These are phyloP conservation scores for Megaceryle torquata DNA, from an alignment of 2,113 vertebrate genomes.

Conservation along the genomic window DNA sequence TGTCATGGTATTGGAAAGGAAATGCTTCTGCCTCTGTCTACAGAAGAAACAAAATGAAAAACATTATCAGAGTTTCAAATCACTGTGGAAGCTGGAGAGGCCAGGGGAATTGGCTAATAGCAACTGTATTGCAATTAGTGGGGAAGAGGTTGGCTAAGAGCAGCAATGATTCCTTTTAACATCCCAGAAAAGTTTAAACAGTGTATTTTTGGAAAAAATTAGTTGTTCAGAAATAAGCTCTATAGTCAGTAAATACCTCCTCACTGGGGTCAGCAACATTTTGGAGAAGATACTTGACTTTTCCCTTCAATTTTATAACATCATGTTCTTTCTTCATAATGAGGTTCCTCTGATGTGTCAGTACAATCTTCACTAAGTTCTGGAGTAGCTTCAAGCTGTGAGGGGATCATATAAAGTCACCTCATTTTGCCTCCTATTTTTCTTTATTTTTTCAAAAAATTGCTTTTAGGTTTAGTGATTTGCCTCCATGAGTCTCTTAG, in stretches of 20 bases:
- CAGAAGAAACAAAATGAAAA: background rate
- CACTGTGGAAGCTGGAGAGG: background rate
- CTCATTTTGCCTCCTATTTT: background rate
- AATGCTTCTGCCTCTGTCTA: slow-evolving; percentile 32
- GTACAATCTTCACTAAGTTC: background rate
- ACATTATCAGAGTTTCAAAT: slow-evolving; percentile 14
- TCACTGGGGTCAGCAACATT: background rate
- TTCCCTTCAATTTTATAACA: background rate
- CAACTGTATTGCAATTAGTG: background rate
- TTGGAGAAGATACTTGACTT: background rate
- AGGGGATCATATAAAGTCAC: background rate
- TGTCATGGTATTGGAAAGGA: slow-evolving; percentile 20
- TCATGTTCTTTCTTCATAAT: background rate
- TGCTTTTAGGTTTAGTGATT: background rate
- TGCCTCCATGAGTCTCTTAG: background rate
- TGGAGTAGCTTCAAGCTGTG: background rate
- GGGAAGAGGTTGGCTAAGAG: background rate
- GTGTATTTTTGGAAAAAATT: background rate
- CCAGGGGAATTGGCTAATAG: background rate
- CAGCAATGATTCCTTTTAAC: background rate
- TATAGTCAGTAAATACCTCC: background rate
- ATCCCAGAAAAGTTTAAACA: background rate
- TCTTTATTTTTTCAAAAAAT: background rate
- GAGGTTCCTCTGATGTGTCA: background rate
- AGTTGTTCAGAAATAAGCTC: background rate